These are phyloP conservation scores for Meiosimyza platycephala DNA, from an alignment of 2,888 invertebrate genomes.

Conservation along the genomic window DNA sequence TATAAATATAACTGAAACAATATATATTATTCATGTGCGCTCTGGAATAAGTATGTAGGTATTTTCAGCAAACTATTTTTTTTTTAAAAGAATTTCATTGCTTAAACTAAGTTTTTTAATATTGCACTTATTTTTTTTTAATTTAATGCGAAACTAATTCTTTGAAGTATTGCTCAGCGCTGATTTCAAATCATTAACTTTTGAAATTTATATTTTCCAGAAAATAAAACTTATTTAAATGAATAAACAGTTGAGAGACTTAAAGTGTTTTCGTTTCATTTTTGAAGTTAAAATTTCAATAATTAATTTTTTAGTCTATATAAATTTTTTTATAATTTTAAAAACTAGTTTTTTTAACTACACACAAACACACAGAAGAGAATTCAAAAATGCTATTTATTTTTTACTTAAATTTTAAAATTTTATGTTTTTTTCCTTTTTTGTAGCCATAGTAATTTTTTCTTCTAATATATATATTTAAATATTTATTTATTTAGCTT, in stretches of 20 bases:
- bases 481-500: slow-evolving; percentile 16
- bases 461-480: slow-evolving; percentile 5
- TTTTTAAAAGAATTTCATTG: too few species aligned
- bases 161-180: slow-evolving; percentile 5
- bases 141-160: background rate
- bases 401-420: slow-evolving; percentile 27
- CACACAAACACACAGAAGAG: slow-evolving; percentile 36
- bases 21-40: too few species aligned
- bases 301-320: background rate
- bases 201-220: background rate
- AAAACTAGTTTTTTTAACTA: slow-evolving; percentile 26
- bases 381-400: slow-evolving; percentile 34
- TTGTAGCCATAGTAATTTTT: slow-evolving; percentile 10
- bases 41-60: too few species aligned
- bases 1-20: too few species aligned
- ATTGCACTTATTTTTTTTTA: background rate
- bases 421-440: background rate
- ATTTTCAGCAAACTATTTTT: too few species aligned
- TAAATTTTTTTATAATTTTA: slow-evolving; percentile 25
- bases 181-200: background rate
- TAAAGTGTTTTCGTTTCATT: too few species aligned
- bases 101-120: background rate
- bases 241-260: background rate
- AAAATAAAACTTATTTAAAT: background rate
- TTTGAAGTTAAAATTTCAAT: background rate